Conservation (phyloP, 2,888 invertebrate species). For the Ctenicera cuprea region DNA sequence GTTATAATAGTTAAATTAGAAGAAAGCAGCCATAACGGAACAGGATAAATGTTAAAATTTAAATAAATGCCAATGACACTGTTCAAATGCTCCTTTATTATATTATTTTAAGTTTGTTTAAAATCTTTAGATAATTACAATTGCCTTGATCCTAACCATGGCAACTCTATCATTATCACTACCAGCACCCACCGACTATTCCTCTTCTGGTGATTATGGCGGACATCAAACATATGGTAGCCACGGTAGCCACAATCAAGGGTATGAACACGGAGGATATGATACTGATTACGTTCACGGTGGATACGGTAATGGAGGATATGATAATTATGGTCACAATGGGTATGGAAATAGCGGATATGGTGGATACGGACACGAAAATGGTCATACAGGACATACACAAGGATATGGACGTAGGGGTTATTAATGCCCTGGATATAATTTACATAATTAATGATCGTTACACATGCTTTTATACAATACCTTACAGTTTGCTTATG, state of each 20-base stretch:
- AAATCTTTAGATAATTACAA: not conserved
- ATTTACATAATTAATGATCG: too few species aligned
- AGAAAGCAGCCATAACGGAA: too few species aligned
- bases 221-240: not conserved
- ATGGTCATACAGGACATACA: too few species aligned
- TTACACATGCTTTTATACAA: too few species aligned
- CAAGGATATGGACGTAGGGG: too few species aligned
- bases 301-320: conserved; percentile 1
- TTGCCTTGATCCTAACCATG: not conserved
- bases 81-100: too few species aligned
- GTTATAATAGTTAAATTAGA: too few species aligned
- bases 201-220: conserved; percentile 2
- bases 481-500: too few species aligned
- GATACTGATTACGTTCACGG: conserved; percentile 33
- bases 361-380: not conserved
- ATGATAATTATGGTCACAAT: not conserved
- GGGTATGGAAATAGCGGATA: conserved; percentile 12
- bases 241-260: not conserved
- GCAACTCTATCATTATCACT: not conserved
- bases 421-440: too few species aligned
- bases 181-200: not conserved
- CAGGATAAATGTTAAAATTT: too few species aligned
- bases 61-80: too few species aligned
- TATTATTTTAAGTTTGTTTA: too few species aligned
- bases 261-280: not conserved